Evolutionary conservation across 2,113 vertebrate genomes (phyloP), one percentile per base, ranked within the genome.

Genomic region (Aviceda subcristata): DNA sequence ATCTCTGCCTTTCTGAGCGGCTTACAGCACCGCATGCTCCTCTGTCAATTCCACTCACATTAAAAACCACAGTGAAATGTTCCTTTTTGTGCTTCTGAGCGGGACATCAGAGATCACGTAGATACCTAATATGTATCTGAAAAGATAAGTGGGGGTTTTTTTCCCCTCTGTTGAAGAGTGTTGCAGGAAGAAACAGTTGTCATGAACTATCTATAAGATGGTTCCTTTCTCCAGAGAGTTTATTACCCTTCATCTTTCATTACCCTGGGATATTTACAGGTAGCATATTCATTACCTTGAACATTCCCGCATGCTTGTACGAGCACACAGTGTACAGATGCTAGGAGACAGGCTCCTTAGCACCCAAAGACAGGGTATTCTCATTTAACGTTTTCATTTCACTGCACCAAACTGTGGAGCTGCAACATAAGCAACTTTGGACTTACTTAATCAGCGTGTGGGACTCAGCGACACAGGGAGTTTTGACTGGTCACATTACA

Each of bases 401-500:
- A 11, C 11, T 66, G 59, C 66, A 59, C 73, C 79, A 62, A 95
- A 39, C 88, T 55, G 77, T 71, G 75, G 81, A 91, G 91, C 77
- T 95, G 86, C 92, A 90, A 32, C 63, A 90, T 59, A 72, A 64
- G 74, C 81, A 78, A 75, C 85, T 88, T 88, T 0, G 21, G 74
- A 67, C 75, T 67, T 69, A 75, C 15, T 89, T 89, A 71, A 63
- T 76, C 69, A n/a, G 76, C 9, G 6, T 43, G 68, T 0, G 7
- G 75, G 76, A 81, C 80, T 86, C 86, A 63, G 45, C 15, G 0
- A n/a, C 95, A 97, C 62, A 48, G 94, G 71, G 95, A 97, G 79
- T 86, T 88, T 90, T 95, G 90, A 93, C 96, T 95, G 96, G 96
- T 96, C 94, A 97, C 90, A 87, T 97, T 97, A 96, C 71, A 16